Conservation (phyloP, 2,113 vertebrate genomes). For the Pseudorectes ferrugineus region DNA sequence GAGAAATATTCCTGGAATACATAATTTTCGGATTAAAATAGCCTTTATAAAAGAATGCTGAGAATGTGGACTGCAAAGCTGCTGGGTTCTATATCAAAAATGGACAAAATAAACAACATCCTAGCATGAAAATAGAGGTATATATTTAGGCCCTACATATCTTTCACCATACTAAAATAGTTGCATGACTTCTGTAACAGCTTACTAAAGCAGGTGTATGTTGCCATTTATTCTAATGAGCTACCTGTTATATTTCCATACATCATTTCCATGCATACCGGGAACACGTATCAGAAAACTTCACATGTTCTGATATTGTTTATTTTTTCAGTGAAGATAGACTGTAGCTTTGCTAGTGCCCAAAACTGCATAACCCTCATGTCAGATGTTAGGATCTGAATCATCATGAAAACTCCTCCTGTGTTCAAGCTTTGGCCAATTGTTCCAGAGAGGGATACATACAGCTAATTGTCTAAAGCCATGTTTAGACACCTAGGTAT, state of each 20-base stretch:
- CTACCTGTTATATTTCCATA: background rate
- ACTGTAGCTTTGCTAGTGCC: background rate
- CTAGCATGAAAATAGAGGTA: background rate
- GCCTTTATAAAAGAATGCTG: background rate
- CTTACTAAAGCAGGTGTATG: background rate
- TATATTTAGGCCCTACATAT: background rate
- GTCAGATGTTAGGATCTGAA: background rate
- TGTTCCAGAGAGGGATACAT: accelerated
- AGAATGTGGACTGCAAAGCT: background rate
- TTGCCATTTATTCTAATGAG: background rate
- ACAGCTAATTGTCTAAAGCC: background rate
- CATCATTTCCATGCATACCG: background rate
- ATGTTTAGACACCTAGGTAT: background rate
- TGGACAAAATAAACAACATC: background rate
- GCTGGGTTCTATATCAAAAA: background rate
- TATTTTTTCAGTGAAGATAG: background rate
- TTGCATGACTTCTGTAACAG: background rate
- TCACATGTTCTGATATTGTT: background rate
- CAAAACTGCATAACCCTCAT: background rate
- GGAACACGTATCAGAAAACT: background rate
- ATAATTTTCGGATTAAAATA: background rate
- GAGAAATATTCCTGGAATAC: background rate
- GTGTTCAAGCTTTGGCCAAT: background rate
- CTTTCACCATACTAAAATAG: background rate
- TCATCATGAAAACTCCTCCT: background rate